These are phyloP conservation scores for Mirounga angustirostris DNA, from an alignment of 2,113 vertebrate genomes.

Conservation along the genomic window DNA sequence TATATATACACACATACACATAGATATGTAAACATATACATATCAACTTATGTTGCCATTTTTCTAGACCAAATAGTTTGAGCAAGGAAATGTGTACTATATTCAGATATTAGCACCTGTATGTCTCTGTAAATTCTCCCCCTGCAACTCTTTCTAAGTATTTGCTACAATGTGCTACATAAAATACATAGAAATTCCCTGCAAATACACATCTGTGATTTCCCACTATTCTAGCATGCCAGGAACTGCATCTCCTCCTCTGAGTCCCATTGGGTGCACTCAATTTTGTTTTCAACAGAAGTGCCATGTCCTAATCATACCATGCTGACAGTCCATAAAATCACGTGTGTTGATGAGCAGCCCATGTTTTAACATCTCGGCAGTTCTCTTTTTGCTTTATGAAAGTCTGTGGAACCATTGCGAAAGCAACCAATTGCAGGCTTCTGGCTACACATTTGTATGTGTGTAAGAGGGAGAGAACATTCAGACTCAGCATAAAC, in stretches of 20 bases:
- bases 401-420: not conserved
- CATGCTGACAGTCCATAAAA: not conserved
- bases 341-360: not conserved
- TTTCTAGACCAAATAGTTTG: not conserved
- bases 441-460: not conserved
- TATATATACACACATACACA: not conserved
- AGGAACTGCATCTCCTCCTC: not conserved
- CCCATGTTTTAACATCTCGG: not conserved
- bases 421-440: not conserved
- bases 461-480: not conserved
- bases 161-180: not conserved
- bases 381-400: not conserved
- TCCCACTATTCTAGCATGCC: not conserved
- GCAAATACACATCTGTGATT: not conserved
- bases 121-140: not conserved
- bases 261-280: not conserved
- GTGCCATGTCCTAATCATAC: not conserved
- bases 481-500: not conserved
- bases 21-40: not conserved
- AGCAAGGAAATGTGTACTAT: not conserved
- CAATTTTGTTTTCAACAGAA: constrained; percentile 27
- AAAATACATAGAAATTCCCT: not conserved
- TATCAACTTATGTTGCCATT: not conserved
- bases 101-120: not conserved
- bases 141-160: not conserved